phyloP scores from a whole-genome alignment of 1,140 invertebrate genomes.

The Monochamus saltuarius region DNA sequence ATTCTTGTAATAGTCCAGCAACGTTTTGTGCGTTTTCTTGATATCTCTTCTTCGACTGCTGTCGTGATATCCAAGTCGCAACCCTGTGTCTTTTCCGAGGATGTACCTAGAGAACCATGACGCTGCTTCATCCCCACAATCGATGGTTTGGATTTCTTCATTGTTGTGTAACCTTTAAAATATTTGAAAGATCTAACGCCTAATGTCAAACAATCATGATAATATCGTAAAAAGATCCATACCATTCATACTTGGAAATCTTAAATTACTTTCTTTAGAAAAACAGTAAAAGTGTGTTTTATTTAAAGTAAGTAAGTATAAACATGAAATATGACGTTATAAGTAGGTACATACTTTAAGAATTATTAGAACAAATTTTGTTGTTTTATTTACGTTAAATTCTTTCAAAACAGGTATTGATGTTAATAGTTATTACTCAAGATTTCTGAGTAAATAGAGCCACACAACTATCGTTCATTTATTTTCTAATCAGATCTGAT shows the following conservation, averaged over 20 bases:
- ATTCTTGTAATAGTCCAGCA: slow-evolving; percentile 38
- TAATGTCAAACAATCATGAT: not conserved
- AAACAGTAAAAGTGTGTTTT: not conserved
- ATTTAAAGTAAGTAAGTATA: no score
- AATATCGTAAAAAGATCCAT: no score
- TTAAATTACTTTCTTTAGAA: not conserved
- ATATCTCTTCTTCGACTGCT: slow-evolving; percentile 44
- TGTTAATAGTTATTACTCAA: no score
- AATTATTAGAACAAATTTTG: no score
- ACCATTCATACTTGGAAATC: not conserved
- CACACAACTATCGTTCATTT: no score
- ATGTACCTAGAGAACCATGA: slow-evolving; percentile 63
- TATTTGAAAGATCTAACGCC: not conserved
- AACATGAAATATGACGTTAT: no score
- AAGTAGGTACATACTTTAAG: no score
- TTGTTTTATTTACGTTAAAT: no score
- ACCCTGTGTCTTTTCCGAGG: slow-evolving; percentile 56
- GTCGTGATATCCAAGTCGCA: slow-evolving; percentile 61
- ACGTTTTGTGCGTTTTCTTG: slow-evolving; percentile 32
- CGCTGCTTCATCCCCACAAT: slow-evolving; percentile 64
- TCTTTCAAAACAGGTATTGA: no score
- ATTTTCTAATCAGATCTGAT: no score
- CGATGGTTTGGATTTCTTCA: slow-evolving; percentile 55
- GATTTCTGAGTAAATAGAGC: no score
- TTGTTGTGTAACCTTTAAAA: slow-evolving; percentile 24